Evolutionary conservation across 2,113 vertebrate genomes (phyloP), one percentile per base, ranked within the genome.

Genomic region (Crotophaga sulcirostris): DNA sequence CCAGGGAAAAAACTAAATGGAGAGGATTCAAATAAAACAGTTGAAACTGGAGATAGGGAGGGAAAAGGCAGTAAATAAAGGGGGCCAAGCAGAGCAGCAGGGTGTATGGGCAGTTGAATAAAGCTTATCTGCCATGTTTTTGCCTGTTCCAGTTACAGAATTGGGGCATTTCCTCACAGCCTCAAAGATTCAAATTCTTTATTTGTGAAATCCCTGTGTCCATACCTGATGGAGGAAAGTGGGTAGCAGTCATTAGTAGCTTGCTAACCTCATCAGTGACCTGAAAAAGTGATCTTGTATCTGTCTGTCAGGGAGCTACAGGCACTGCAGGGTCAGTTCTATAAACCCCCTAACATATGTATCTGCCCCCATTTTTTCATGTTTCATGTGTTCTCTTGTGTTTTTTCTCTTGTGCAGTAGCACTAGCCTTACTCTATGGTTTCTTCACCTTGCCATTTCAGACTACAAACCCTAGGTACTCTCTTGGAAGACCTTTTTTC

Each of bases 311-410:
- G 36, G 24, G 28, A 76, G n/a, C 26, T 83, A 10, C 24, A 36
- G 54, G 24, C 34, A 59, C 47, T 54, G 29, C 34, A 79, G 69
- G 3, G 31, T 74, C 47, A 29, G 11, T 36, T 77, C 55, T 63
- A 0, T 13, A 62, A 81, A 77, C 13, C 16, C 29, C 3, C 5
- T 38, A 3, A 66, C 47, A 5, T n/a, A n/a, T 62, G 6, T 28
- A 4, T 58, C 24, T 76, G 16, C 36, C 20, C 11, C 14, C 7
- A 11, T 9, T 60, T 78, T 77, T 59, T 21, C 9, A 67, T n/a
- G n/a, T n/a, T n/a, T n/a, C n/a, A 36, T 0, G 0, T 11, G 2
- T 38, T 74, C 49, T 40, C 0, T 1, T 20, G 5, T 45, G 17
- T 7, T 31, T 21, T 29, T 10, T 13, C 5, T 18, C 29, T 79